Evolutionary conservation across 1,140 invertebrate genomes (phyloP).

Genomic region (Trichonephila clavipes): DNA sequence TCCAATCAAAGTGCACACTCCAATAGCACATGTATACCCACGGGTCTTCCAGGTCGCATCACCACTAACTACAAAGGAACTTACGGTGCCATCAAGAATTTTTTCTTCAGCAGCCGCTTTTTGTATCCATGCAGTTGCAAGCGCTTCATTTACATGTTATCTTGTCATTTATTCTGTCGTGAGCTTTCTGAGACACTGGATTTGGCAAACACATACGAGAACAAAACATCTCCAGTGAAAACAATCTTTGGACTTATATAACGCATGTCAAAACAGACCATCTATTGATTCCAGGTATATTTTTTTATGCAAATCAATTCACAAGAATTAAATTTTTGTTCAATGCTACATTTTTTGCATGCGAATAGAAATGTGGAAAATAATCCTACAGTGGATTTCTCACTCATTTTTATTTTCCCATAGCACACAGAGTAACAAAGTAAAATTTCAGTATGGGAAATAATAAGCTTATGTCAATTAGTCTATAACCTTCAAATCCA

Average conservation of each 20-base stretch:
- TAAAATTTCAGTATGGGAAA: no score
- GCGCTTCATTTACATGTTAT: not conserved
- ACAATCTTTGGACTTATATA: not conserved
- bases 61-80: no score
- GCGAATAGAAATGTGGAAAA: not conserved
- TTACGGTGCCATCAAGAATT: no score
- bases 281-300: not conserved
- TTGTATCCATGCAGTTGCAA: no score
- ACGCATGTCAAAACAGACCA: not conserved
- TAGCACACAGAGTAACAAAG: not conserved
- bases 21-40: not conserved
- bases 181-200: not conserved
- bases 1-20: conserved; percentile 7
- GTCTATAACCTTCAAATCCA: no score
- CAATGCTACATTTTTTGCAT: no score
- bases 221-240: not conserved
- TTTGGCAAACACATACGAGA: not conserved
- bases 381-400: not conserved
- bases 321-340: not conserved
- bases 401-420: not conserved
- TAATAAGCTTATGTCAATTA: no score
- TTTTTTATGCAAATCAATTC: no score
- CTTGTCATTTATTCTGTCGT: not conserved
- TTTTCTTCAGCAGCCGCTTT: no score
- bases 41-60: no score